Base-by-base conservation (phyloP, 2,797 vertebrate genomes). In the Antrozous pallidus region DNA sequence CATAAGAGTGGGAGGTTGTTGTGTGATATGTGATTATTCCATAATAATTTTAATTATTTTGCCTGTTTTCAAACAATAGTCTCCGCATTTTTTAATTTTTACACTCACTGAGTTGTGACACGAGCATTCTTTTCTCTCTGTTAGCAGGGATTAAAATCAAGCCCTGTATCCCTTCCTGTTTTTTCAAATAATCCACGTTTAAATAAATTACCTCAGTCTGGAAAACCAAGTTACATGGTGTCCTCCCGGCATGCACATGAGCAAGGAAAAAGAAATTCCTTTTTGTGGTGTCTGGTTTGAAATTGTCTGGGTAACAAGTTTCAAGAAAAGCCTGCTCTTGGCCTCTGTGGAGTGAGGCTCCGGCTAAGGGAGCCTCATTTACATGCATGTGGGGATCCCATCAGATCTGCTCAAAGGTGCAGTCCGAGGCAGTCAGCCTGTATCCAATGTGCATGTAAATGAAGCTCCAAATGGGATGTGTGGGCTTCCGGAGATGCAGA, bases 11-110 rank as follows among this genome's bases (percentile, higher is more conserved):
- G 98, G 98, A 98, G 98, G 98, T 98, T 98, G 99, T 98, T 99
- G 98, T 98, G 98, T 98, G 96, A 98, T 98, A 98, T 98, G 98
- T 98, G 98, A 99, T 98, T 98, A 98, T 98, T 99, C 99, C 99
- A 98, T 98, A 98, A 99, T 98, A 98, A 98, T 98, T 98, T 98
- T 98, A 98, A 98, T 98, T 98, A 98, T 98, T 98, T 98, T 98
- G 97, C 98, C 98, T 98, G 98, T 98, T 98, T 98, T 98, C 98
- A 97, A 98, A 98, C 98, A 98, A 98, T 98, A 95, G 97, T 98
- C 97, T 97, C 97, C 96, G 98, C 96, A 97, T 98, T 97, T 98
- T 98, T 98, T 98, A 98, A 98, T 98, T 98, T 98, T 98, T 98
- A 98, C 97, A 98, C 97, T 98, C 98, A 98, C 97, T 98, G 98